These are phyloP conservation scores for Cataglyphis altisquamis DNA, from an alignment of 2,888 invertebrate species.

Conservation along the genomic window DNA sequence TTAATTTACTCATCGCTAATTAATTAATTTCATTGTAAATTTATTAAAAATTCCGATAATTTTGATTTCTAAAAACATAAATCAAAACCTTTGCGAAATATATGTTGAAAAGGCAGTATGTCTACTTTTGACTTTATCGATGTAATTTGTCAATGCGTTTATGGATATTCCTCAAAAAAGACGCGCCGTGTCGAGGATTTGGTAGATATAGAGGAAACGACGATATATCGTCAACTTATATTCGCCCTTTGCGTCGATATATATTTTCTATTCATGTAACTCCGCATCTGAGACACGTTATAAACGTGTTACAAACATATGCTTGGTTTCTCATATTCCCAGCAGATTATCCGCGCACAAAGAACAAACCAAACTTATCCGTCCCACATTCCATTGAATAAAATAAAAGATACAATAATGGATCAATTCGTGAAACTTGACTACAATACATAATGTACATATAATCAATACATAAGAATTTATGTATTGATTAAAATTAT, in stretches of 20 bases:
- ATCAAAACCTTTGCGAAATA: neutral
- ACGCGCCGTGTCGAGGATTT: conserved; percentile 29
- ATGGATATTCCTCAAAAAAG: conserved; percentile 27
- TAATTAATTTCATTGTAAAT: neutral
- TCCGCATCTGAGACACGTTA: conserved; percentile 11
- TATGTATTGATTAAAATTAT: neutral
- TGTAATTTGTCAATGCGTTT: conserved; percentile 40
- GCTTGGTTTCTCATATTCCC: conserved; percentile 1
- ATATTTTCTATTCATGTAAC: conserved; percentile 49
- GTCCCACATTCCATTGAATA: neutral
- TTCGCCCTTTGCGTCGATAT: conserved; percentile 19
- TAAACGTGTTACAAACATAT: conserved; percentile 19
- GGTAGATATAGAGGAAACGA: conserved; percentile 23
- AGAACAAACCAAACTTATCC: neutral
- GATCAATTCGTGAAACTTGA: neutral
- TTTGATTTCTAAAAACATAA: neutral
- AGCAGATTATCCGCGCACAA: conserved; percentile 32
- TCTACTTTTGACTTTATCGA: conserved; percentile 27
- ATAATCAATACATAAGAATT: neutral
- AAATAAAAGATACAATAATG: neutral
- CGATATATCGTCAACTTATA: conserved; percentile 41
- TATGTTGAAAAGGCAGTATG: neutral
- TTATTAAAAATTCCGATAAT: conserved; percentile 1
- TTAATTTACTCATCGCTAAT: neutral
- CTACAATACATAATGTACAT: neutral